A percentile compares a stretch with the other conserved stretches of the same genome.
Conservation (phyloP, 2,797 vertebrate genomes). For the Gobio occitaniae region DNA sequence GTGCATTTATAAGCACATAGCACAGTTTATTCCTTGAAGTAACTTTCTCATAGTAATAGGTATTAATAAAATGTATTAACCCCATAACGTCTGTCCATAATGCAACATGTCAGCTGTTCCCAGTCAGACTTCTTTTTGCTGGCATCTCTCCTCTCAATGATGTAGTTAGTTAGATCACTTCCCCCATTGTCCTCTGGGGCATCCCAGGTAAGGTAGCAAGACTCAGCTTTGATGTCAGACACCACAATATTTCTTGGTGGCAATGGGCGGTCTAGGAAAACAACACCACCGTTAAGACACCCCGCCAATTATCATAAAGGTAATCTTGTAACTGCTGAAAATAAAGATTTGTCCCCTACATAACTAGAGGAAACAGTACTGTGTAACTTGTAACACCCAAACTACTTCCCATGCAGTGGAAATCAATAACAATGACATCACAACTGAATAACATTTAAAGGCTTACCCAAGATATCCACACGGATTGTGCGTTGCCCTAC, state of each 20-base stretch:
- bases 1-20: not conserved
- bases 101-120: slow-evolving; percentile 88
- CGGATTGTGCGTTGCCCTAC: slow-evolving; percentile 74
- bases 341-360: not conserved
- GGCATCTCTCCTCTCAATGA: slow-evolving; percentile 92
- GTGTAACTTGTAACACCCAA: not conserved
- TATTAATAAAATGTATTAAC: slow-evolving; percentile 71
- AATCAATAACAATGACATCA: not conserved
- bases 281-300: not conserved
- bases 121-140: slow-evolving; percentile 96
- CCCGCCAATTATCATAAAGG: not conserved
- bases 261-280: slow-evolving; percentile 87
- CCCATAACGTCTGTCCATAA: slow-evolving; percentile 88
- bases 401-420: not conserved
- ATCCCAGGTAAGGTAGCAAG: slow-evolving; percentile 95
- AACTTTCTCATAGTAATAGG: not conserved
- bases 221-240: slow-evolving; percentile 92
- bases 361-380: not conserved
- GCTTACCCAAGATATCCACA: slow-evolving; percentile 77
- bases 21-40: not conserved
- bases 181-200: slow-evolving; percentile 95
- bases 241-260: slow-evolving; percentile 90
- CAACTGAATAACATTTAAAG: not conserved
- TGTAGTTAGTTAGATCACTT: slow-evolving; percentile 95
- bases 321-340: slow-evolving; percentile 1